phyloP scores from a whole-genome alignment of 2,113 vertebrate genomes.

The Catharus minimus region DNA sequence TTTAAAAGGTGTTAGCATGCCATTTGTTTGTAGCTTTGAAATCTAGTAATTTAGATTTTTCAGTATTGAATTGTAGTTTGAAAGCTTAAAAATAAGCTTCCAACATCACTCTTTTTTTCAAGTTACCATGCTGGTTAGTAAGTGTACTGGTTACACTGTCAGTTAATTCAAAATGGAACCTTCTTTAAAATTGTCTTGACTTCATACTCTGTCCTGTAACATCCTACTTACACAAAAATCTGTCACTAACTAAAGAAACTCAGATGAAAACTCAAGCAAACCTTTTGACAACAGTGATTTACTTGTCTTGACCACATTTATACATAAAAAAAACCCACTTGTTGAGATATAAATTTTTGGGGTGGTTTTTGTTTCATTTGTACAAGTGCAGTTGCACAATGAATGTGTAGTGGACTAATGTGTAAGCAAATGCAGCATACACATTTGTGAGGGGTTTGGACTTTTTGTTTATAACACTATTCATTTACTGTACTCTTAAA shows the following conservation, averaged over 20 bases:
- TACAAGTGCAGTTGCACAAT: neutral
- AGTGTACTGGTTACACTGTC: neutral
- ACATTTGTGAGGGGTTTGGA: neutral
- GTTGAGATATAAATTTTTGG: neutral
- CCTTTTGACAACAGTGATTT: neutral
- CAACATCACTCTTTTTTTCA: neutral
- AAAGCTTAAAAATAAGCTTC: neutral
- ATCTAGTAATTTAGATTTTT: neutral
- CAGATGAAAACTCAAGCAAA: neutral
- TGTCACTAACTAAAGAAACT: neutral
- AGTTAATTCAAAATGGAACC: neutral
- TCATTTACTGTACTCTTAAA: slow-evolving; percentile 59
- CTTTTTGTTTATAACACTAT: slow-evolving; percentile 35
- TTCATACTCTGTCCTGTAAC: neutral
- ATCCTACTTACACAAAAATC: neutral
- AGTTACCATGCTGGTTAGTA: neutral
- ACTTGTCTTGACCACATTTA: neutral
- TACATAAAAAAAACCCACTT: neutral
- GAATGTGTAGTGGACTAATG: neutral
- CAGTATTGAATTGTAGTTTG: neutral
- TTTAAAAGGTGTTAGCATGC: neutral
- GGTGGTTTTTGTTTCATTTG: neutral
- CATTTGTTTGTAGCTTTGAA: neutral
- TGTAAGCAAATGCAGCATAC: neutral
- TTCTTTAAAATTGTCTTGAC: neutral